Conservation (phyloP, 2,113 vertebrate genomes). For the Tragelaphus strepsiceros region DNA sequence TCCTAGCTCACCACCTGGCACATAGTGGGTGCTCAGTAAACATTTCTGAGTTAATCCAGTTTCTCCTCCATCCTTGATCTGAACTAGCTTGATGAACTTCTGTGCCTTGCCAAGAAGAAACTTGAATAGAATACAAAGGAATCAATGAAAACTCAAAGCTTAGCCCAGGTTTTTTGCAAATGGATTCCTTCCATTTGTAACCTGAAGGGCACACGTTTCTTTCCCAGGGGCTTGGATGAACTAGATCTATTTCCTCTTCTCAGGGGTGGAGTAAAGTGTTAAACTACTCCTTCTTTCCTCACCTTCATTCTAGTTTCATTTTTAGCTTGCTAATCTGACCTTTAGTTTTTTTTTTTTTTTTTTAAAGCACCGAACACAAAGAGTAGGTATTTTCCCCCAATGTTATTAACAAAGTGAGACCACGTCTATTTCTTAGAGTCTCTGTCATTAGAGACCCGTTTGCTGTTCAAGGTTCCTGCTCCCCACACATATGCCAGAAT, state of each 20-base stretch:
- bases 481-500: not conserved
- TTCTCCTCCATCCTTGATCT: not conserved
- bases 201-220: not conserved
- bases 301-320: slow-evolving; percentile 65
- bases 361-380: slow-evolving; percentile 49
- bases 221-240: not conserved
- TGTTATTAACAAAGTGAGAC: slow-evolving; percentile 32
- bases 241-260: slow-evolving; percentile 7
- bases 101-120: slow-evolving; percentile 1
- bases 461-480: not conserved
- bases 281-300: not conserved
- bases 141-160: not conserved
- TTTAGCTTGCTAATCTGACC: slow-evolving; percentile 68
- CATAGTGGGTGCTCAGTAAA: not conserved
- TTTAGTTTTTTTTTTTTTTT: slow-evolving; percentile 44
- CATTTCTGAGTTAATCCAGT: slow-evolving; percentile 28
- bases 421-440: slow-evolving; percentile 34
- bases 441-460: not conserved
- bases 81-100: not conserved
- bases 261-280: not conserved
- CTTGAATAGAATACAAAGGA: not conserved
- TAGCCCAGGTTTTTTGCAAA: not conserved
- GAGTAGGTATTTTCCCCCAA: slow-evolving; percentile 63
- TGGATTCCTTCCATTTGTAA: not conserved
- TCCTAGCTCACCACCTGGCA: not conserved